Percentiles rank a stretch among this genome's conserved stretches.
phyloP scores from a whole-genome alignment of 2,888 invertebrate genomes.

The Amphipyra tragopoginis region DNA sequence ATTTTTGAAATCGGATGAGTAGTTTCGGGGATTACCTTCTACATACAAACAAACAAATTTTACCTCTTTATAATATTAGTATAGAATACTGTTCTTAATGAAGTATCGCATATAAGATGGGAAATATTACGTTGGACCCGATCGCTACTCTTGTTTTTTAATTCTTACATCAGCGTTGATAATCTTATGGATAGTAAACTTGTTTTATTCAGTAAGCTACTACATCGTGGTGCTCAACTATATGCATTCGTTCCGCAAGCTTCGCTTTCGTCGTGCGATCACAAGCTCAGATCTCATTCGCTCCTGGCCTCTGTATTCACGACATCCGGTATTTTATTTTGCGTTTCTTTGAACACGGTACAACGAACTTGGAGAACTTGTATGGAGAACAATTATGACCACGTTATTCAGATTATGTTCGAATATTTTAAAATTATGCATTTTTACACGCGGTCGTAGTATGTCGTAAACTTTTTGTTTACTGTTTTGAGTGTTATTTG shows the following conservation, averaged over 20 bases:
- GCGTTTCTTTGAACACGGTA: constrained; percentile 66
- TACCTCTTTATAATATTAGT: too few relatives aligned
- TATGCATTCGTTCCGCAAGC: constrained; percentile 78
- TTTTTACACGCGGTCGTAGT: constrained; percentile 25
- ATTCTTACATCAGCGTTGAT: constrained; percentile 45
- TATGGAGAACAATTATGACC: constrained; percentile 59
- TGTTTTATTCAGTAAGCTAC: constrained; percentile 61
- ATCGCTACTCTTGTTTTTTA: constrained; percentile 42
- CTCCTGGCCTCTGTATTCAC: constrained; percentile 71
- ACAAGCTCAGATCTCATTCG: constrained; percentile 73
- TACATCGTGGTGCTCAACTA: constrained; percentile 61
- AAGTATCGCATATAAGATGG: constrained; percentile 9
- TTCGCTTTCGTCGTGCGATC: constrained; percentile 71
- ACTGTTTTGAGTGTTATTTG: constrained; percentile 11
- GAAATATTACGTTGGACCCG: constrained; percentile 9
- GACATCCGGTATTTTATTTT: constrained; percentile 83
- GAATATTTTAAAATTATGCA: constrained; percentile 32
- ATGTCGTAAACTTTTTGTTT: constrained; percentile 26
- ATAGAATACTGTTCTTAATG: constrained; percentile 23
- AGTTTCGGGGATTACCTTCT: too few relatives aligned
- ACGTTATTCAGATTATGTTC: constrained; percentile 46
- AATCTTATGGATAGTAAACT: constrained; percentile 50
- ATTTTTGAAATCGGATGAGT: too few relatives aligned
- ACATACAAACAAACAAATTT: too few relatives aligned
- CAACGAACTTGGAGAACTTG: constrained; percentile 63